Base-by-base conservation (phyloP, 2,888 invertebrate genomes). In the Xestoiulus laeticollis region DNA sequence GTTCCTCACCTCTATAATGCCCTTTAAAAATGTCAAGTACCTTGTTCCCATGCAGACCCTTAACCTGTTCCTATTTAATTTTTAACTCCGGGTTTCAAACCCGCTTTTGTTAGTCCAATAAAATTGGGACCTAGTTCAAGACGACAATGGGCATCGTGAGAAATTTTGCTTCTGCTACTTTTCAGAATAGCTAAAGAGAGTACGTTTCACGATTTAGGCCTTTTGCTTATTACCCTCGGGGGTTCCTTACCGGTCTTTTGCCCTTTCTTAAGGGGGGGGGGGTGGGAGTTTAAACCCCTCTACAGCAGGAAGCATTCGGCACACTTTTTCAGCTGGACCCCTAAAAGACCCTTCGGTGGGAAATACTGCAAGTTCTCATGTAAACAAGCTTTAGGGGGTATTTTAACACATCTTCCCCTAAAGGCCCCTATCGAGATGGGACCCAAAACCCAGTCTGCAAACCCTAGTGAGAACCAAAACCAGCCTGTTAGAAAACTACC, bases 71-170 rank as follows among this genome's bases (percentile, higher is more conserved):
- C n/a, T 38, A 59, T 59, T 59, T n/a, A 59, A 59, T 19, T 59
- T 59, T 59, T 59, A 59, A 59, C 53, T 59, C 53, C 53, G 53
- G 53, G 53, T 59, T n/a, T n/a, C 53, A 59, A 59, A 59, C 53
- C 53, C n/a, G 53, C 53, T n/a, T 59, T 59, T 59, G 53, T 59
- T n/a, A n/a, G n/a, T 59, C 53, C n/a, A 59, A 59, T 59, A 59
- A 59, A 59, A n/a, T n/a, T n/a, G 53, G 38, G 38, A 59, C 53
- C 53, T 5, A 4, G 38, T 38, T 38, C 38, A 38, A 5, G n/a
- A 48, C 48, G 48, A 48, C 48, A 48, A 48, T 48, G 14, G 43
- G 14, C 53, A 59, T 59, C 53, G 53, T 59, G 53, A 59, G 53
- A 59, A 59, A 59, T 59, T 59, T 59, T n/a, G 53, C 53, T 14